phyloP scores from a whole-genome alignment of 1,140 invertebrate genomes.

The Whitmania pigra region DNA sequence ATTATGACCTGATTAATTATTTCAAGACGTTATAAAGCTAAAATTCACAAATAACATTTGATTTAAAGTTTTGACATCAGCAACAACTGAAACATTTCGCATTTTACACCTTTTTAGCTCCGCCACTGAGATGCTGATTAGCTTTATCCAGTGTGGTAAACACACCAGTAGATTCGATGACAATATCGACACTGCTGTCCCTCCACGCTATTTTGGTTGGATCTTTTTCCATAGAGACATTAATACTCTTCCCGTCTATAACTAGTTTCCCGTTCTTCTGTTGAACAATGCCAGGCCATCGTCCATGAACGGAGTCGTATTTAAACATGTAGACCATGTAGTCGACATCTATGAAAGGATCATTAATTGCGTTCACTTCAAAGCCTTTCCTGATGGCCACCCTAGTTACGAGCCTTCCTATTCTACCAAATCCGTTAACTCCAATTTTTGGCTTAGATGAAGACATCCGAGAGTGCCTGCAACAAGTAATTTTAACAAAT shows the following conservation, averaged over 20 bases:
- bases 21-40: background rate
- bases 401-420: slow-evolving; percentile 83
- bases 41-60: background rate
- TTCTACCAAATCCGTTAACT: slow-evolving; percentile 65
- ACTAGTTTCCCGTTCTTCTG: slow-evolving; percentile 13
- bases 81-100: background rate
- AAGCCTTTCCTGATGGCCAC: slow-evolving; percentile 51
- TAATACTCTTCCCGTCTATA: slow-evolving; percentile 16
- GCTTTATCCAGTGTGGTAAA: slow-evolving; percentile 86
- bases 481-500: too few relatives aligned
- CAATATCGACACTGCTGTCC: slow-evolving; percentile 71
- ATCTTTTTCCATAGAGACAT: slow-evolving; percentile 38
- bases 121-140: slow-evolving; percentile 59
- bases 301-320: slow-evolving; percentile 91
- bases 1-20: slow-evolving; percentile 84
- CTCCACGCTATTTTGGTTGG: slow-evolving; percentile 78
- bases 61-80: background rate
- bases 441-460: background rate
- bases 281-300: slow-evolving; percentile 64
- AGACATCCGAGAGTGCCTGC: too few relatives aligned
- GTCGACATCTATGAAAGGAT: slow-evolving; percentile 80
- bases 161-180: slow-evolving; percentile 93
- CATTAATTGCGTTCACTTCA: slow-evolving; percentile 81
- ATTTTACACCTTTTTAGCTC: slow-evolving; percentile 10
- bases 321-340: slow-evolving; percentile 98